Conservation (phyloP, 2,113 vertebrate species). For the Saguinus midas region DNA sequence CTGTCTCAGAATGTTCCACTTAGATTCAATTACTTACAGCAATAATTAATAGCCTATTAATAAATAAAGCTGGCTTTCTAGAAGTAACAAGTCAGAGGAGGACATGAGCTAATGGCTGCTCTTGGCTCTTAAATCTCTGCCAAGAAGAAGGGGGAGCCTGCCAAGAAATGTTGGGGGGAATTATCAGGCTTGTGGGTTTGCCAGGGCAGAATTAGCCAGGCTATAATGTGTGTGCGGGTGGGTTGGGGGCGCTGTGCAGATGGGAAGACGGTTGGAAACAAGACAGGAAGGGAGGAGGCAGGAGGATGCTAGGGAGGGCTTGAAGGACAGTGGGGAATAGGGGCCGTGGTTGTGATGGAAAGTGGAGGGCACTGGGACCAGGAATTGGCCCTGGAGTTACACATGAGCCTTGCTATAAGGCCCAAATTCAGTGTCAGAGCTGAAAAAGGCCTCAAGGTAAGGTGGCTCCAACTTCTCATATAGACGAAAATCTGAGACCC, state of each 20-base stretch:
- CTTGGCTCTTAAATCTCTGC: constrained; percentile 49
- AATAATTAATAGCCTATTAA: constrained; percentile 36
- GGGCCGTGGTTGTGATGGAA: too few relatives aligned
- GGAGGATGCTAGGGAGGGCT: neutral
- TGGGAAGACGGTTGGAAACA: neutral
- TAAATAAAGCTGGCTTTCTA: constrained; percentile 52
- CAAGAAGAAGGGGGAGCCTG: constrained; percentile 49
- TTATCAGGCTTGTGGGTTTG: constrained; percentile 61
- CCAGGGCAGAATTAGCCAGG: constrained; percentile 69
- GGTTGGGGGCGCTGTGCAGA: neutral
- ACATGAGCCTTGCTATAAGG: neutral
- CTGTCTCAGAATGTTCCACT: constrained; percentile 17
- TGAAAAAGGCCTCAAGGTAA: neutral
- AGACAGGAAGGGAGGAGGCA: neutral
- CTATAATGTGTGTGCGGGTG: neutral
- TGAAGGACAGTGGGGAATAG: neutral
- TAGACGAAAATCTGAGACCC: neutral
- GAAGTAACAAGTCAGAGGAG: constrained; percentile 28
- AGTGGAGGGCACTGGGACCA: rapidly evolving
- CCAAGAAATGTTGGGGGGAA: constrained; percentile 70
- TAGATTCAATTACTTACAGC: constrained; percentile 8
- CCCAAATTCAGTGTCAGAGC: neutral
- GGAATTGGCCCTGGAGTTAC: rapidly evolving
- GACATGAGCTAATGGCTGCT: constrained; percentile 54
- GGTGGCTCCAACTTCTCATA: neutral